A percentile compares a stretch with the other conserved stretches of the same genome.
Evolutionary conservation across 1,140 invertebrate genomes (phyloP).

Genomic region (Dolichoris vasculosae): DNA sequence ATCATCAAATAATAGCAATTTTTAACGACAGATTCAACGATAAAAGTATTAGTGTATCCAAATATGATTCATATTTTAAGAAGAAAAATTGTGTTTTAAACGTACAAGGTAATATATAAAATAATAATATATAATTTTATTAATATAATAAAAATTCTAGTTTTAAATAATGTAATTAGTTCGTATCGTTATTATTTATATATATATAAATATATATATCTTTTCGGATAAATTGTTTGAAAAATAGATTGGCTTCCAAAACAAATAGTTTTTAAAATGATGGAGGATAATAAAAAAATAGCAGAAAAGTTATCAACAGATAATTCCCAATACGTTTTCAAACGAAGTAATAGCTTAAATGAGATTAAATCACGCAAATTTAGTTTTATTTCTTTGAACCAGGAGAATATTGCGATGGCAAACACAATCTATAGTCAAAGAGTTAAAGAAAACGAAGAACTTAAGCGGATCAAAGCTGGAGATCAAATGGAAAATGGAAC

Average conservation of each 20-base stretch:
- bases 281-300: background rate
- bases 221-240: background rate
- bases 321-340: background rate
- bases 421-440: background rate
- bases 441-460: background rate
- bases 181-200: conserved; percentile 8
- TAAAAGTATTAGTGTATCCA: conserved; percentile 51
- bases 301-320: background rate
- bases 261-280: background rate
- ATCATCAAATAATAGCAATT: background rate
- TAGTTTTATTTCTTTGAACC: conserved; percentile 20
- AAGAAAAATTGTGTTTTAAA: background rate
- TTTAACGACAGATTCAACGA: background rate
- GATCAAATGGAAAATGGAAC: background rate
- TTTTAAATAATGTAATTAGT: background rate
- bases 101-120: conserved; percentile 20
- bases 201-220: too few species aligned
- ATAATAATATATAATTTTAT: background rate
- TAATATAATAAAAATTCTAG: background rate
- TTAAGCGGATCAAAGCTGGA: background rate
- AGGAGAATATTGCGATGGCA: background rate
- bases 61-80: background rate
- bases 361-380: background rate
- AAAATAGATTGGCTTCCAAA: conserved; percentile 5
- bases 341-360: conserved; percentile 17